These are phyloP conservation scores for Sebastes wilsoni DNA, from an alignment of 2,797 vertebrate genomes.

Conservation along the genomic window DNA sequence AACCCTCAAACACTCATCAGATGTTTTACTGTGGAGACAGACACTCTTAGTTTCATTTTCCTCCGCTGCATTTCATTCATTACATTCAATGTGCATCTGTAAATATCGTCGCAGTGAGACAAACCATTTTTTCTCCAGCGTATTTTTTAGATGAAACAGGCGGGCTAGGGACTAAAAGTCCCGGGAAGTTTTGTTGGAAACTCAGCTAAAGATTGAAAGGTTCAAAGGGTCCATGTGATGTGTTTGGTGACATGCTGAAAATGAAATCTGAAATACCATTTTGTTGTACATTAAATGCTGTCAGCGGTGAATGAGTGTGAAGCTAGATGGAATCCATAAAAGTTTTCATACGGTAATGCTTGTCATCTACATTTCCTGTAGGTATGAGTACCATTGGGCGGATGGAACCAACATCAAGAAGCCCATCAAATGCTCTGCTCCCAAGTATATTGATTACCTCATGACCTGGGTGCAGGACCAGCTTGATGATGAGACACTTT, in stretches of 20 bases:
- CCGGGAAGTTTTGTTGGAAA: too few species aligned
- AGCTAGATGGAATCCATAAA: not conserved
- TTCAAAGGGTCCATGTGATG: not conserved
- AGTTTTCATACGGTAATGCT: not conserved
- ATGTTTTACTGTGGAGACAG: too few species aligned
- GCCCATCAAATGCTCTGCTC: constrained; percentile 97
- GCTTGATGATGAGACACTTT: constrained; percentile 97
- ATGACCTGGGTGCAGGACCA: constrained; percentile 99
- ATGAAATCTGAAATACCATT: too few species aligned
- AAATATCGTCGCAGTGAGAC: too few species aligned
- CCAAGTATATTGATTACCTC: constrained; percentile 98
- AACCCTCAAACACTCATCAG: too few species aligned
- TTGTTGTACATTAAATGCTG: too few species aligned
- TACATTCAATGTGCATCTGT: too few species aligned
- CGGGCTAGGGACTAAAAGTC: too few species aligned
- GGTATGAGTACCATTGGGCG: constrained; percentile 99
- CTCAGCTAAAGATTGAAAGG: not conserved
- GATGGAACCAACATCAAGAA: constrained; percentile 99
- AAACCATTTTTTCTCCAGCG: too few species aligned
- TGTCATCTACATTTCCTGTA: constrained; percentile 52
- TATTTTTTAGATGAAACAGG: too few species aligned
- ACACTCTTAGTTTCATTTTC: too few species aligned
- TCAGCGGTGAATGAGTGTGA: not conserved
- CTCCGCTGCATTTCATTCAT: too few species aligned
- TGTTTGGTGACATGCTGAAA: not conserved